These are phyloP conservation scores for Luscinia megarhynchos DNA, from an alignment of 2,797 vertebrate genomes.

Conservation along the genomic window DNA sequence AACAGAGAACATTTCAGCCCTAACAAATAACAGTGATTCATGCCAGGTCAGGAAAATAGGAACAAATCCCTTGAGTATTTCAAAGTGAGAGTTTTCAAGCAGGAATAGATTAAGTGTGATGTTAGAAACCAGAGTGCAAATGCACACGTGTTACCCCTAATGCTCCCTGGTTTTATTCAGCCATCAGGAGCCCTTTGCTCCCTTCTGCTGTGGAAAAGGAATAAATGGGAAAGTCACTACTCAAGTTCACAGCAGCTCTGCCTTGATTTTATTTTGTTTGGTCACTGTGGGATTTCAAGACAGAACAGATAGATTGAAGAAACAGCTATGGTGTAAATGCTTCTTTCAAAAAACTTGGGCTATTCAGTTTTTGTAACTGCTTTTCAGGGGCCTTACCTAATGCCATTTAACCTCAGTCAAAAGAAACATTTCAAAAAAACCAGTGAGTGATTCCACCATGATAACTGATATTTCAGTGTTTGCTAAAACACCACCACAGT, in stretches of 20 bases:
- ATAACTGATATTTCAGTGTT: rapidly evolving
- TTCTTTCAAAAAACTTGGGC: background rate
- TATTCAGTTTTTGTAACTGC: background rate
- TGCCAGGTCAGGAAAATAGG: background rate
- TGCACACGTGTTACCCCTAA: background rate
- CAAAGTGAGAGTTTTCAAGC: slow-evolving; percentile 16
- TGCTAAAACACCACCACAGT: no score
- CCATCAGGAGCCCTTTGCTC: background rate
- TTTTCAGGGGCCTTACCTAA: background rate
- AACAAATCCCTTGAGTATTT: background rate
- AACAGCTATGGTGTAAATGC: background rate
- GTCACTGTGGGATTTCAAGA: background rate
- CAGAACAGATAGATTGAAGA: background rate
- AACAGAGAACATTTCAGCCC: background rate
- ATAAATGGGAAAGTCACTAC: background rate
- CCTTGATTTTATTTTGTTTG: background rate
- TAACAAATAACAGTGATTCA: background rate
- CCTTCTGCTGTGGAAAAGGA: background rate
- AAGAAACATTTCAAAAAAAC: background rate
- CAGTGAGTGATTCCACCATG: background rate
- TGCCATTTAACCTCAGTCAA: background rate
- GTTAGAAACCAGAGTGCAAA: slow-evolving; percentile 15
- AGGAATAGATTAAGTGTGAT: slow-evolving; percentile 15
- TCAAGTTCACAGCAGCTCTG: background rate
- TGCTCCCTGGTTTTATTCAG: background rate